A percentile compares a stretch with the other conserved stretches of the same genome.
Evolutionary conservation across 2,797 vertebrate genomes (phyloP).

Genomic region (Brotula barbata): DNA sequence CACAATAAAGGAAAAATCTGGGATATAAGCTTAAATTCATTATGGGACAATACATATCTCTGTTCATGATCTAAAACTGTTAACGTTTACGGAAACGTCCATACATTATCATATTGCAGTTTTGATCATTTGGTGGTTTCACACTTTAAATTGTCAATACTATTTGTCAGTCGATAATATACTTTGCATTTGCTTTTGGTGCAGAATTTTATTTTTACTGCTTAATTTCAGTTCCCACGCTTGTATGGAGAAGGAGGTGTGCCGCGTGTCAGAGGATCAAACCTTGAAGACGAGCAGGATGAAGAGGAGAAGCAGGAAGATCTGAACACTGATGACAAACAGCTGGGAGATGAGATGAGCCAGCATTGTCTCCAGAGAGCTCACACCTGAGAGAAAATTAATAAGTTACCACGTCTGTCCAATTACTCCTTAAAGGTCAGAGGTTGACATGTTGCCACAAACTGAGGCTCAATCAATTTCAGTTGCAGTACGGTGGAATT

Average conservation of each 20-base stretch:
- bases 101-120: too few relatives aligned
- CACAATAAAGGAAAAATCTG: neutral
- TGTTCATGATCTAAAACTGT: too few relatives aligned
- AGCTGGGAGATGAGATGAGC: conserved; percentile 78
- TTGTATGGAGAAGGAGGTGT: neutral
- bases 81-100: too few relatives aligned
- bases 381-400: conserved; percentile 64
- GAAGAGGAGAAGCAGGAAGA: conserved; percentile 78
- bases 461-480: too few relatives aligned
- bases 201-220: neutral
- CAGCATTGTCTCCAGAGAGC: conserved; percentile 76
- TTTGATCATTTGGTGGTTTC: neutral
- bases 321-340: conserved; percentile 79
- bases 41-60: too few relatives aligned
- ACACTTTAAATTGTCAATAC: neutral
- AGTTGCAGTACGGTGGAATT: neutral
- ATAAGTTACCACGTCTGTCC: neutral
- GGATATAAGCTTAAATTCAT: too few relatives aligned
- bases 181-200: neutral
- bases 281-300: conserved; percentile 78
- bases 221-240: too few relatives aligned
- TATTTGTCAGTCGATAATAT: neutral
- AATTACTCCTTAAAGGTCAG: neutral
- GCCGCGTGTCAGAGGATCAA: neutral
- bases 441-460: neutral